Base-by-base conservation (phyloP, 1,140 invertebrate genomes). In the Hyposmocoma kahamanoa region DNA sequence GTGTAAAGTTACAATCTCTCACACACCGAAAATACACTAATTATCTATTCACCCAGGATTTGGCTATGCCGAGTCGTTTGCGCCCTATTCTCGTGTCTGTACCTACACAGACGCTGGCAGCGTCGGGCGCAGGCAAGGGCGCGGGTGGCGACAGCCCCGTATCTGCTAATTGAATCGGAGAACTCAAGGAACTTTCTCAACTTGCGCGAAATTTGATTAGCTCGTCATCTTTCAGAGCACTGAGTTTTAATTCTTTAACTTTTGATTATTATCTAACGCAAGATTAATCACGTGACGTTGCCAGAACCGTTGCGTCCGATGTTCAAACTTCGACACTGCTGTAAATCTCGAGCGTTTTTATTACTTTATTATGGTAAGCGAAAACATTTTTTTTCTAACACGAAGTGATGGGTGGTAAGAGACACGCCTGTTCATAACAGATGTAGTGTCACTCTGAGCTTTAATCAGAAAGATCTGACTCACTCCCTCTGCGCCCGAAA, bases 101-200 rank as follows among this genome's bases (percentile, higher is more conserved):
- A n/a, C n/a, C 24, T 26, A 26, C 24, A 26, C 18, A 4, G 36
- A 36, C 45, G 41, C 36, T 44, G 22, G 19, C 34, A 22, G 47
- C 22, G n/a, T n/a, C n/a, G 21, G 46, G 42, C 42, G 47, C 53
- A 22, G 42, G 13, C 32, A 30, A 26, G 39, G 43, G 34, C 55
- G 56, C 72, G 59, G 5, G 24, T 26, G 24, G 24, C 24, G 24
- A 26, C 24, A 5, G 11, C 5, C 5, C 24, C 32, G 15, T 77
- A 78, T 81, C 74, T 77, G 30, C 62, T 78, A 78, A 81, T 81
- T 81, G 71, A 76, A 81, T 81, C 74, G 58, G 62, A 47, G 53
- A 80, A 74, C 70, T 77, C 55, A 26, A 53, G 46, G 50, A 76
- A 77, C 67, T 80, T 77, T 65, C 52, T 63, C 52, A 72, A 76